phyloP scores from a whole-genome alignment of 2,888 invertebrate genomes.

The Eubasilissa splendida region DNA sequence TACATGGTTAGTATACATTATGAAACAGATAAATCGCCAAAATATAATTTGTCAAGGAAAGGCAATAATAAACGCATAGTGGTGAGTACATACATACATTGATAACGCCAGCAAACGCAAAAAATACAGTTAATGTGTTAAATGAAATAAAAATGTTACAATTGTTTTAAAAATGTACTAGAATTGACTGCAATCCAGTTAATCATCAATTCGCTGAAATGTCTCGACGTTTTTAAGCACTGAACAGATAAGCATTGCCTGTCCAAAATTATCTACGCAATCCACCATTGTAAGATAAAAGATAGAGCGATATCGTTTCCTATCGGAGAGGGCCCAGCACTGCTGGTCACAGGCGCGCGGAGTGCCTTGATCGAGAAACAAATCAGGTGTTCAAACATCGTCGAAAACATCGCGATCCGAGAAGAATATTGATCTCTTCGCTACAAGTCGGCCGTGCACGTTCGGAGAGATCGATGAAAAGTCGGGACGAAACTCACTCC shows the following conservation, averaged over 20 bases:
- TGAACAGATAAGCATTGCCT: not conserved
- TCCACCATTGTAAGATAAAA: not conserved
- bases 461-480: not conserved
- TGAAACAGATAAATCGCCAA: too few relatives aligned
- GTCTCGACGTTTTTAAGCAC: not conserved
- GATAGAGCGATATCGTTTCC: not conserved
- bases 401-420: constrained; percentile 6
- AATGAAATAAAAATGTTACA: not conserved
- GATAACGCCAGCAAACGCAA: constrained; percentile 14
- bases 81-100: not conserved
- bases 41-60: too few relatives aligned
- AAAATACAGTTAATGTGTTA: not conserved
- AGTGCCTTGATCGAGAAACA: too few relatives aligned
- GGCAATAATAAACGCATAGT: constrained; percentile 1
- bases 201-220: constrained; percentile 5
- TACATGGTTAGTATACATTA: too few relatives aligned
- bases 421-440: constrained; percentile 19
- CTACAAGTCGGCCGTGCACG: not conserved
- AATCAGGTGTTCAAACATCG: not conserved
- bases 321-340: too few relatives aligned
- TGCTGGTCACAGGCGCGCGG: too few relatives aligned
- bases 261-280: constrained; percentile 4
- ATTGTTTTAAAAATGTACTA: not conserved
- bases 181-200: not conserved
- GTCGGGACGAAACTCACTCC: not conserved